Conservation (phyloP, 2,888 invertebrate genomes). For the Polietes domitor region DNA sequence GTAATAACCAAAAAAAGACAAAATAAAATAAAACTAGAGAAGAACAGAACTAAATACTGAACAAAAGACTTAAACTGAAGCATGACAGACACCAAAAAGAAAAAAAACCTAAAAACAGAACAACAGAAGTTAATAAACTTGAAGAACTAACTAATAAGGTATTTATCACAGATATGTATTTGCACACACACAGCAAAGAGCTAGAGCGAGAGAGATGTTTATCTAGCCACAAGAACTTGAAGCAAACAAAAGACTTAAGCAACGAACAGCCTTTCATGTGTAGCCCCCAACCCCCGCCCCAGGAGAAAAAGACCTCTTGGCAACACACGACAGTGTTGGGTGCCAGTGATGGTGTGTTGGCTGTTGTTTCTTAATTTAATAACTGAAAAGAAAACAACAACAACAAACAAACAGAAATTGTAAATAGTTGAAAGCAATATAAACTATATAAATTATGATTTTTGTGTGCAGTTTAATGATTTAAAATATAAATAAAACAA, state of each 20-base stretch:
- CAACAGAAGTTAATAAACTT: background rate
- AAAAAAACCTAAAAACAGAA: background rate
- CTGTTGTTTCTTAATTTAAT: background rate
- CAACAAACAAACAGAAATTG: constrained; percentile 19
- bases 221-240: background rate
- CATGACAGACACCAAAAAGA: background rate
- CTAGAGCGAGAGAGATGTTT: no score
- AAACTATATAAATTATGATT: constrained; percentile 30
- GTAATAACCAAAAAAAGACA: background rate
- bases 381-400: background rate
- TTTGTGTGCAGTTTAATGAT: constrained; percentile 27
- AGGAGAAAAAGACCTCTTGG: no score
- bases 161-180: background rate
- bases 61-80: constrained; percentile 19
- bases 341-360: background rate
- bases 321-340: background rate
- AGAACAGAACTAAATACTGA: background rate
- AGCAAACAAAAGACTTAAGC: constrained; percentile 45
- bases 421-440: background rate
- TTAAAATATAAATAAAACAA: constrained; percentile 40
- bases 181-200: no score
- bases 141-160: background rate
- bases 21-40: background rate
- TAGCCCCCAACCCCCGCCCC: no score
- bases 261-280: constrained; percentile 9